These are phyloP conservation scores for Gasterosteus aculeatus DNA, from an alignment of 2,113 vertebrate genomes.

Conservation along the genomic window DNA sequence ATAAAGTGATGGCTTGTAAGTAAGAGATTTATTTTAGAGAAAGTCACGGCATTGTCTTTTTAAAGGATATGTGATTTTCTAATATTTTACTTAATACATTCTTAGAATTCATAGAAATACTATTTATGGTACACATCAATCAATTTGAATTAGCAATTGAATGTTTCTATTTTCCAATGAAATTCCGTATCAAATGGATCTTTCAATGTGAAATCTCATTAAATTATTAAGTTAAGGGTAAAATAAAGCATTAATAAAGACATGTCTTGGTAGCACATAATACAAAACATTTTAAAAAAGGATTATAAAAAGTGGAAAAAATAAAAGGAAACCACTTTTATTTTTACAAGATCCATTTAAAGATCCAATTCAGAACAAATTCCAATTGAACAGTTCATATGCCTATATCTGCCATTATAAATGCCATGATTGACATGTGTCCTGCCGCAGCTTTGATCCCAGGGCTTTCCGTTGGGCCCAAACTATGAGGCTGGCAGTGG, in stretches of 20 bases:
- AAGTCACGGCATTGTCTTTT: background rate
- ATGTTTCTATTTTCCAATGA: background rate
- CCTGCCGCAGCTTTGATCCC: conserved; percentile 76
- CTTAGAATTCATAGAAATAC: too few relatives aligned
- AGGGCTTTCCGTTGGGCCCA: conserved; percentile 81
- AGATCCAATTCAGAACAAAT: background rate
- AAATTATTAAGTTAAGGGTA: background rate
- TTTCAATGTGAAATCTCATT: background rate
- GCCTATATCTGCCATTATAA: background rate
- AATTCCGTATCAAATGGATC: too few relatives aligned
- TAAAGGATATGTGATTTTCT: background rate
- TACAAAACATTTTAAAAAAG: background rate
- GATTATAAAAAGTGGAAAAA: background rate
- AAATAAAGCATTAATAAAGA: background rate
- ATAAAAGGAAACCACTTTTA: background rate
- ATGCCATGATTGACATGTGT: background rate
- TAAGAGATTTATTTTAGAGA: background rate
- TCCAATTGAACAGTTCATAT: background rate
- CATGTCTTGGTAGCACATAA: background rate
- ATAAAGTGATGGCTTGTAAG: background rate
- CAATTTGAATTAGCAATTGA: background rate
- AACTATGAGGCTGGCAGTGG: conserved; percentile 79
- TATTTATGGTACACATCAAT: background rate
- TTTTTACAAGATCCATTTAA: background rate
- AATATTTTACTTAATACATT: background rate